Evolutionary conservation across 2,113 vertebrate genomes (phyloP), one percentile per base, ranked within the genome.

Genomic region (Aythya baeri): DNA sequence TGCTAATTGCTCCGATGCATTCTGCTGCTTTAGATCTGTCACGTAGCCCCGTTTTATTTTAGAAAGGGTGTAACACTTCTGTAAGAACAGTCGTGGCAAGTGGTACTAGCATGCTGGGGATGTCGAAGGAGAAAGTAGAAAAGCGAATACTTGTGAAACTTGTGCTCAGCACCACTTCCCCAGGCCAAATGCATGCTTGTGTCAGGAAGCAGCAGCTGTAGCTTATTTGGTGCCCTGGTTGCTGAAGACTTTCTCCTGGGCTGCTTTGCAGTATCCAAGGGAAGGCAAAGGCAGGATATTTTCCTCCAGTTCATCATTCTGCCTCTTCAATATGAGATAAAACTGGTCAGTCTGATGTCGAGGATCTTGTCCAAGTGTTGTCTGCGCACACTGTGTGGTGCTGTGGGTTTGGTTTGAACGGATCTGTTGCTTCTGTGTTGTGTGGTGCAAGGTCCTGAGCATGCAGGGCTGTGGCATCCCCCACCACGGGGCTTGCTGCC

Each of bases 1-100:
- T 1, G 3, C 88, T 97, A 94, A 94, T 94, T 94, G 87, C 93
- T 83, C 81, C 54, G 94, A 71, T 93, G 82, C 89, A 66, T 87
- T 94, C 76, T 6, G 17, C 94, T 85, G 74, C 1, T 89, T 91
- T 70, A 54, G 84, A 71, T 83, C 78, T 83, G 63, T 62, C 84
- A 91, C 73, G 34, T 0, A 84, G 71, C 74, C 41, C 36, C 7
- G 16, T 31, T 74, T 89, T 93, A 85, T 91, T 96, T 91, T 59
- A 84, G 71, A 89, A 89, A 76, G 85, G 34, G 43, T 78, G 92
- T 91, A 83, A 91, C 32, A 15, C 74, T 83, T 93, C 8, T 79
- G n/a, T 50, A 46, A 79, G 83, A 62, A 36, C 74, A 18, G 22
- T 26, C 58, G n/a, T 59, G 88, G 88, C 55, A 61, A 86, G 66